Evolutionary conservation across 2,797 vertebrate genomes (phyloP).

Genomic region (Spatula clypeata): DNA sequence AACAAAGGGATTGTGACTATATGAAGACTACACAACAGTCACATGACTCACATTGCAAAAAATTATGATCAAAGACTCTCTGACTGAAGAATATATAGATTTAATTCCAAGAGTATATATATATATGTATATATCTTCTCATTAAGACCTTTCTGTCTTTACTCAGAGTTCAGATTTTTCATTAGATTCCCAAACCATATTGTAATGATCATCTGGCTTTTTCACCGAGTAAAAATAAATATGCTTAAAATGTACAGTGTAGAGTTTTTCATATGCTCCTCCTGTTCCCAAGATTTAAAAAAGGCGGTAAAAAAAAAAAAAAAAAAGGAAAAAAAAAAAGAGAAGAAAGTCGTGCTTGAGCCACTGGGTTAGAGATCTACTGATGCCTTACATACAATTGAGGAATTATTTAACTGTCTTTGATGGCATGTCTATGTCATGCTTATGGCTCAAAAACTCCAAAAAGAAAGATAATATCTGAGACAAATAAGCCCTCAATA

Average conservation of each 20-base stretch:
- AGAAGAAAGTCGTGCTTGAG: background rate
- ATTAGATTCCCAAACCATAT: background rate
- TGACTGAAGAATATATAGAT: background rate
- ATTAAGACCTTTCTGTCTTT: slow-evolving; percentile 1
- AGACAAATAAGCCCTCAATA: background rate
- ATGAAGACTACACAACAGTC: background rate
- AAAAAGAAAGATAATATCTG: background rate
- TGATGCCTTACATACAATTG: background rate
- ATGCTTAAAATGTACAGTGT: background rate
- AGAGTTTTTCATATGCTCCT: background rate
- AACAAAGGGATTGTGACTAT: background rate
- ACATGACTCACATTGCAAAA: background rate
- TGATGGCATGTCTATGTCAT: background rate
- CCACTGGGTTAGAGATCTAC: background rate
- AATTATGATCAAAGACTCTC: background rate
- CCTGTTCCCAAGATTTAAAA: background rate
- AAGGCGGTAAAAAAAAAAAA: background rate
- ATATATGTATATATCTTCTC: background rate
- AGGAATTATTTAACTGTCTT: background rate
- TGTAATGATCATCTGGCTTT: background rate
- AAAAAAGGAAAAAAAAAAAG: background rate
- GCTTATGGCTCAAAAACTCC: background rate
- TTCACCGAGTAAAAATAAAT: background rate
- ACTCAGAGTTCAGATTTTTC: background rate
- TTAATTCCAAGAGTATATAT: background rate